Evolutionary conservation across 2,888 invertebrate genomes (phyloP), one percentile per base, ranked within the genome.

Genomic region (Sinopyrophorus schimmeli): DNA sequence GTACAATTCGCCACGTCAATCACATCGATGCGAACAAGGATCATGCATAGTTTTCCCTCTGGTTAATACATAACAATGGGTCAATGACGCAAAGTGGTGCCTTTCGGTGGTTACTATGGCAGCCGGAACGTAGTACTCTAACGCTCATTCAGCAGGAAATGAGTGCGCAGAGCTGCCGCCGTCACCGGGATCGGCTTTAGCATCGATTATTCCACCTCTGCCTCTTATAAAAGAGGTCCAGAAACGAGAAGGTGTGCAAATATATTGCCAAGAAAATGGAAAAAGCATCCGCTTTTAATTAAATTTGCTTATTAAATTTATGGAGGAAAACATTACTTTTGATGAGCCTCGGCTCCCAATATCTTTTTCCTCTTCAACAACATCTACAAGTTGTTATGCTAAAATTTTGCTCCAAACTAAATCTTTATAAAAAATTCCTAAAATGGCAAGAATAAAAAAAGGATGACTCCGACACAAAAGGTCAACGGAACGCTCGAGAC

Each of bases 111-210:
- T 51, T 51, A 54, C 51, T 44, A 51, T 52, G 49, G 54, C 44
- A 52, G 47, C 56, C 40, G 34, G 32, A 51, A 40, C 49, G 56
- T 56, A 56, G 52, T 56, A 56, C 54, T 56, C 54, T 35, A 54
- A 34, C 46, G 40, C 54, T 56, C 56, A 56, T 54, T 56, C 54
- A 56, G 41, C 38, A 50, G 47, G 43, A 49, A 54, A 28, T 54
- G 51, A 52, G 40, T 54, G 54, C 54, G 54, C 54, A 54, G 47
- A 54, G 46, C 41, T 15, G 24, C 12, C 27, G 46, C 44, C 40
- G 35, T 38, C 44, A 40, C 39, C 28, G 44, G 43, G 44, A 46
- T 43, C 38, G 43, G 44, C 40, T 42, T 34, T 28, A 37, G 34
- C 50, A 50, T 50, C 46, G 50, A 50, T 50, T 50, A 50, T 50